Evolutionary conservation across 2,113 vertebrate genomes (phyloP), one percentile per base, ranked within the genome.

Genomic region (Siniperca chuatsi): DNA sequence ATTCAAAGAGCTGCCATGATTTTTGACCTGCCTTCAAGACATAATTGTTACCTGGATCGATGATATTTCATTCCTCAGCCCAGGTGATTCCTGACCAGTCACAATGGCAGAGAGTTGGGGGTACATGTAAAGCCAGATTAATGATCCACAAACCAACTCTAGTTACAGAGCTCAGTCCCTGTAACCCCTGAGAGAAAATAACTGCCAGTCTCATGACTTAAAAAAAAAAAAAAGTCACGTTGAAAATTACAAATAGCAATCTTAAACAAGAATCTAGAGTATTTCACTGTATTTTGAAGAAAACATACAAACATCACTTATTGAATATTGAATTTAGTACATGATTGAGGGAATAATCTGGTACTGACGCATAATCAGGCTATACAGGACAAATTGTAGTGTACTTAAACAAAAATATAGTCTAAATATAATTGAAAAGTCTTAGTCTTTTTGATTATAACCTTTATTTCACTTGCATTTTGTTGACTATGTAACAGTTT

Each of bases 21-120:
- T 78, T 79, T 76, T 91, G 57, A 87, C 57, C 46, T 40, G 44
- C n/a, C 11, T 50, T 80, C 44, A 44, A 54, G 42, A 79, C 55
- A 69, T 89, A 85, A 85, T 89, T 85, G 77, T 81, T 68, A 60
- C 44, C 71, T 55, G 52, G 81, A 90, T 88, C 65, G 25, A 89
- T 90, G 74, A 40, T 60, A 42, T 78, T 83, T 81, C 62, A 64
- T 68, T 74, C 58, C 74, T 55, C 23, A 35, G 37, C 57, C 46
- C 9, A 20, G 20, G 1, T 66, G 35, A 84, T 80, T 85, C n/a
- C 46, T 62, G 62, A n/a, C 35, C 66, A 52, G 79, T 74, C 74
- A 68, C 64, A 25, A 50, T 9, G 5, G 50, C 79, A 48, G 33
- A 40, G 42, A 86, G 37, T 68, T 50, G 35, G 61, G 37, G 66